phyloP scores from a whole-genome alignment of 2,113 vertebrate genomes.

The Petroica traversi region DNA sequence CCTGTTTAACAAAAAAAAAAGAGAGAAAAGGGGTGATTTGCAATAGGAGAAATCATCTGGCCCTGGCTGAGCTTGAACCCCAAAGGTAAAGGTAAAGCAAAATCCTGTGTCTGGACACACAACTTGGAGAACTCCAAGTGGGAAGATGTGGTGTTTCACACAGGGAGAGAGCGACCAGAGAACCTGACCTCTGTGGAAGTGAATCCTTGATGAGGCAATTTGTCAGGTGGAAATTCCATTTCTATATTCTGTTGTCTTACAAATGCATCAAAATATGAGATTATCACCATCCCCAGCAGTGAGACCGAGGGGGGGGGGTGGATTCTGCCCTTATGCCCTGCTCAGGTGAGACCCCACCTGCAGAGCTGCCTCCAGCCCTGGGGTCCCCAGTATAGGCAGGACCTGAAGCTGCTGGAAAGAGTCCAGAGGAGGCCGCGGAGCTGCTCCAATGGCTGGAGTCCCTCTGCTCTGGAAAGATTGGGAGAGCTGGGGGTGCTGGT shows the following conservation, averaged over 20 bases:
- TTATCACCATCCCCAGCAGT: not conserved
- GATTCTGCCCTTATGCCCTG: not conserved
- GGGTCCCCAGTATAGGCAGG: not conserved
- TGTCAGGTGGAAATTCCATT: not conserved
- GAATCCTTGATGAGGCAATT: not conserved
- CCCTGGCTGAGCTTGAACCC: fast-evolving
- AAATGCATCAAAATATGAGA: not conserved
- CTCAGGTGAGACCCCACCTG: not conserved
- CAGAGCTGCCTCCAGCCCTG: not conserved
- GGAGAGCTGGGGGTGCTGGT: not conserved
- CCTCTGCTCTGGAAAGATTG: not conserved
- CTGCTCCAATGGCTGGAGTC: not conserved
- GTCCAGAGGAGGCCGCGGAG: not conserved
- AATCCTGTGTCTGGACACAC: not conserved
- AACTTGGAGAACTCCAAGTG: not conserved
- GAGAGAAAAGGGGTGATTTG: not conserved
- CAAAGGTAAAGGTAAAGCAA: not conserved
- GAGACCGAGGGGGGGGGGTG: not conserved
- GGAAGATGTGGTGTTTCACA: not conserved
- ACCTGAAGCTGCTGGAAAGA: not conserved
- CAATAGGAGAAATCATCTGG: not conserved
- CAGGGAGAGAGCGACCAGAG: not conserved
- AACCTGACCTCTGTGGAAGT: fast-evolving
- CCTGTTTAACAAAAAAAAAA: not conserved
- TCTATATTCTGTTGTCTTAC: not conserved